Evolutionary conservation across 2,113 vertebrate species (phyloP).

Genomic region (Anguilla japonica): DNA sequence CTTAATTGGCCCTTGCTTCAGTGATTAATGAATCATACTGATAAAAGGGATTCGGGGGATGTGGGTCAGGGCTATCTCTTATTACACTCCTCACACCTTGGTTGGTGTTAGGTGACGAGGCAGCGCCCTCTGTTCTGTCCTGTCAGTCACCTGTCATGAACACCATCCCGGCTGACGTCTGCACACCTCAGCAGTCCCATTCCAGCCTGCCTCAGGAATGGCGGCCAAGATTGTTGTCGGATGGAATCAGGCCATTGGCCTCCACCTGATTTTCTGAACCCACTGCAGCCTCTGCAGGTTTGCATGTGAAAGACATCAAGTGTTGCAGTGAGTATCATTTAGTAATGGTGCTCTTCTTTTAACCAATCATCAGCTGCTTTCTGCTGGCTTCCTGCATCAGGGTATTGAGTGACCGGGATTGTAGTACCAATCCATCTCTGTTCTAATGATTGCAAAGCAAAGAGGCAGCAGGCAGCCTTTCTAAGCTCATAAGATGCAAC

Average conservation of each 20-base stretch:
- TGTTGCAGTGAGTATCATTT: background rate
- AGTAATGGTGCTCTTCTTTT: background rate
- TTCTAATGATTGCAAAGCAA: background rate
- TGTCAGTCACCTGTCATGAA: background rate
- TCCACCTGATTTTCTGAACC: background rate
- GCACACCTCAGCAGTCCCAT: background rate
- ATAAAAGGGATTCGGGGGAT: too few species aligned
- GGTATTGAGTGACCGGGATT: background rate
- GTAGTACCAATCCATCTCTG: background rate
- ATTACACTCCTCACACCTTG: background rate
- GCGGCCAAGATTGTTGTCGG: background rate
- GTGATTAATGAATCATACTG: background rate
- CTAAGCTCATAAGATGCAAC: background rate
- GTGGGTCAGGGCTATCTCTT: too few species aligned
- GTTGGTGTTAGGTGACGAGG: background rate
- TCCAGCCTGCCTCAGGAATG: background rate
- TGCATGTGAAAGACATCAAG: background rate
- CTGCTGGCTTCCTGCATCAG: background rate
- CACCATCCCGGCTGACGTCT: background rate
- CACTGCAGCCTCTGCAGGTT: background rate
- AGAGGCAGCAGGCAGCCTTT: background rate
- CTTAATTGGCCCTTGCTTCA: background rate
- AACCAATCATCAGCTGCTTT: background rate
- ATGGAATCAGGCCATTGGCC: background rate
- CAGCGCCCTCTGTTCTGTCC: background rate